Percentiles rank a stretch among this genome's conserved stretches.
Evolutionary conservation across 2,113 vertebrate genomes (phyloP).

Genomic region (Isichthys henryi): DNA sequence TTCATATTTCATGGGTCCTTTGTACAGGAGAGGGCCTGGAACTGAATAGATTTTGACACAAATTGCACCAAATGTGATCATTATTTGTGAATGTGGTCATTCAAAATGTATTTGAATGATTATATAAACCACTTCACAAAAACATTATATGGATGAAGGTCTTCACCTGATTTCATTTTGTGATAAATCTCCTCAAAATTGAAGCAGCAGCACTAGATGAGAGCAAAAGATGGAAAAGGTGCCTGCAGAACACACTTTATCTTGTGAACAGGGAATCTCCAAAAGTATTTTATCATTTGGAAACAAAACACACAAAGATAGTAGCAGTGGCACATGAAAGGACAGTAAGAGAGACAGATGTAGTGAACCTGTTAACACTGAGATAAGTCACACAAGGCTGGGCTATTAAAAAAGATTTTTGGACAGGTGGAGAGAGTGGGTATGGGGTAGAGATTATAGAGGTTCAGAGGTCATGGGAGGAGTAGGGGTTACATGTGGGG

Average conservation of each 20-base stretch:
- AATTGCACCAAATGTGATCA: neutral
- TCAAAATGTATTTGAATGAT: neutral
- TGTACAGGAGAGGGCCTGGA: neutral
- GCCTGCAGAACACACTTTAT: neutral
- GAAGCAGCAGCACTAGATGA: neutral
- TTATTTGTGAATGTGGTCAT: neutral
- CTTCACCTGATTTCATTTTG: neutral
- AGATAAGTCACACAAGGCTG: neutral
- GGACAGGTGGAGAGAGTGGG: neutral
- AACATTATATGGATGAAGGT: neutral
- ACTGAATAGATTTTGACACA: neutral
- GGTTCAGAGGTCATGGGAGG: neutral
- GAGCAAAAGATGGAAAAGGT: neutral
- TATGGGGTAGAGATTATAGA: neutral
- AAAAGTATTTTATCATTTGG: neutral
- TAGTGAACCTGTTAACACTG: neutral
- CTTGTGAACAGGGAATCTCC: neutral
- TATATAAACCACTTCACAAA: neutral
- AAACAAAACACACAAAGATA: neutral
- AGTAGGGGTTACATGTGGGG: neutral
- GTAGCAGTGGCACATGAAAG: neutral
- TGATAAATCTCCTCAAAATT: neutral
- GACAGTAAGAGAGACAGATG: neutral
- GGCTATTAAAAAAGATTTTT: neutral
- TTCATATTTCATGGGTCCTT: neutral